Evolutionary conservation across 2,888 invertebrate genomes (phyloP), one percentile per base, ranked within the genome.

Genomic region (Scotopteryx bipunctaria): DNA sequence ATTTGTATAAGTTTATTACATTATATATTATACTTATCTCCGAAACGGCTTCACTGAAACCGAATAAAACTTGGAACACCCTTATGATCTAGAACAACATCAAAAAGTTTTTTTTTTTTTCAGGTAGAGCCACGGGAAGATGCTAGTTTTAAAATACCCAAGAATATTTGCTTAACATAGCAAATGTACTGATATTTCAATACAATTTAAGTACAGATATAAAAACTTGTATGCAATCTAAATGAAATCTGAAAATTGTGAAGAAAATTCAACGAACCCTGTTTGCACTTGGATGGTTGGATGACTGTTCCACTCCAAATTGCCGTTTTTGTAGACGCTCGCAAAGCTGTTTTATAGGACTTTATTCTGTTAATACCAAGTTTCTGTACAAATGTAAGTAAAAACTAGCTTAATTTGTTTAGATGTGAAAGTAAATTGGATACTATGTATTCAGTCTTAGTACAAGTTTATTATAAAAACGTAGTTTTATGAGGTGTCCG

Each of bases 301-400:
- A n/a, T n/a, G n/a, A 48, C 41, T 35, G 19, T 41, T 32, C 16
- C 17, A 29, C 15, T 43, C 46, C 46, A 53, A 55, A 55, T 53
- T 50, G 52, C 27, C 49, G 55, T 59, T 55, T 52, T 55, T 55
- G 44, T 54, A 59, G 53, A 53, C 55, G 52, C 49, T 48, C 17
- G 35, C 41, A 54, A 54, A 59, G 46, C 53, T 41, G 48, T 53
- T 55, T 58, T 53, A 47, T 54, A 46, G 42, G 19, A 46, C 52
- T 52, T 51, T 41, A 32, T 54, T 51, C 41, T 42, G 40, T 40
- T 48, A 49, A 38, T 50, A 37, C 14, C 3, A n/a, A 36, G 23
- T 19, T 49, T 40, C 9, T 35, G 38, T 13, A 40, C 25, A 19
- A 49, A 35, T 35, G 29, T 36, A 33, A 23, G 19, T 27, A 21